Evolutionary conservation across 2,113 vertebrate species (phyloP).

Genomic region (Anolis sagrei): DNA sequence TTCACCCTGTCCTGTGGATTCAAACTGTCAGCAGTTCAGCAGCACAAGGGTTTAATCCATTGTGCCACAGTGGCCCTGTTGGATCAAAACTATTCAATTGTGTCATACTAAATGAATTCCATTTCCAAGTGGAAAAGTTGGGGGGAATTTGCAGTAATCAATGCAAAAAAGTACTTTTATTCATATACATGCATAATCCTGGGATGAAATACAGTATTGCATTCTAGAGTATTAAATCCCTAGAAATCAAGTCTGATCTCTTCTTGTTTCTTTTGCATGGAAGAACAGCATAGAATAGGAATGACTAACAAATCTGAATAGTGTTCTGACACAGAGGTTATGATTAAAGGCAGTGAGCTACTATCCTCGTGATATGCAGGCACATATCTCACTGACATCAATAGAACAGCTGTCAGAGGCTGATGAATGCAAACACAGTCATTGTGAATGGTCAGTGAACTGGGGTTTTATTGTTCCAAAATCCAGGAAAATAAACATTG

Average conservation of each 20-base stretch:
- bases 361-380: neutral
- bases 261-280: constrained; percentile 29
- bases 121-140: too few relatives aligned
- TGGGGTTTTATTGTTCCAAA: constrained; percentile 2
- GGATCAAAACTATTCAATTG: neutral
- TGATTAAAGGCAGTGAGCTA: neutral
- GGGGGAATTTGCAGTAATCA: too few relatives aligned
- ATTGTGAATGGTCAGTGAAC: neutral
- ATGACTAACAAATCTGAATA: constrained; percentile 2
- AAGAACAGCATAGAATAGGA: constrained; percentile 1
- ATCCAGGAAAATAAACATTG: constrained; percentile 20
- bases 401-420: neutral
- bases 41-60: too few relatives aligned
- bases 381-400: constrained; percentile 4
- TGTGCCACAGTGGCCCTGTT: too few relatives aligned
- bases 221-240: constrained; percentile 33
- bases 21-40: too few relatives aligned
- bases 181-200: constrained; percentile 31
- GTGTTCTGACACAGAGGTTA: constrained; percentile 38
- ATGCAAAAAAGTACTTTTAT: constrained; percentile 33
- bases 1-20: too few relatives aligned
- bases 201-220: constrained; percentile 34
- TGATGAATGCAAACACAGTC: neutral
- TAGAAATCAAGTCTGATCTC: constrained; percentile 39
- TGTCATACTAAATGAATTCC: too few relatives aligned